Percentiles rank a stretch among this genome's conserved stretches.
These are phyloP conservation scores for Gopherus flavomarginatus DNA, from an alignment of 2,113 vertebrate species.

Conservation along the genomic window DNA sequence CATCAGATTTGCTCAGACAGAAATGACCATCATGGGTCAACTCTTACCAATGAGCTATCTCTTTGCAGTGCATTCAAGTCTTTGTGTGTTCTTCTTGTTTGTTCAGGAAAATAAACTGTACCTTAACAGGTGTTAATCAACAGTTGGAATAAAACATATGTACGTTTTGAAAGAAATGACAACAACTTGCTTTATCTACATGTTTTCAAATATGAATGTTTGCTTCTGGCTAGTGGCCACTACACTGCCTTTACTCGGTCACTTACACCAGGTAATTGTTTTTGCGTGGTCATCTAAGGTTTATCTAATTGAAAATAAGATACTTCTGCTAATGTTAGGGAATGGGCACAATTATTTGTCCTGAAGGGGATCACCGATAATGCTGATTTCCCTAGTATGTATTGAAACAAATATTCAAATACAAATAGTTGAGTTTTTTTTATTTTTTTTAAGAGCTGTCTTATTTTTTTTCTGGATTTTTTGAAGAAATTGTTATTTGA, in stretches of 20 bases:
- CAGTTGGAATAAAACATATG: background rate
- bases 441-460: background rate
- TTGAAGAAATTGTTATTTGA: background rate
- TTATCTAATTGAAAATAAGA: background rate
- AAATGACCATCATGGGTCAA: background rate
- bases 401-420: background rate
- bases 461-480: background rate
- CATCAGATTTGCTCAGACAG: background rate
- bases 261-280: background rate
- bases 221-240: background rate
- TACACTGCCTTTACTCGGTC: background rate
- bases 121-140: background rate
- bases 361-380: background rate
- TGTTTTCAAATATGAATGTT: background rate
- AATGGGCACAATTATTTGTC: background rate
- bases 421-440: background rate
- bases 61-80: background rate
- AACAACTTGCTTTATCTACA: background rate
- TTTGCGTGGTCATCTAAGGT: background rate
- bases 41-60: background rate
- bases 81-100: background rate
- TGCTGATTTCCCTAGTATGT: accelerated
- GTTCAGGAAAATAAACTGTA: background rate
- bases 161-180: background rate
- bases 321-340: background rate